phyloP scores from a whole-genome alignment of 2,113 vertebrate species.

The Prionailurus viverrinus region DNA sequence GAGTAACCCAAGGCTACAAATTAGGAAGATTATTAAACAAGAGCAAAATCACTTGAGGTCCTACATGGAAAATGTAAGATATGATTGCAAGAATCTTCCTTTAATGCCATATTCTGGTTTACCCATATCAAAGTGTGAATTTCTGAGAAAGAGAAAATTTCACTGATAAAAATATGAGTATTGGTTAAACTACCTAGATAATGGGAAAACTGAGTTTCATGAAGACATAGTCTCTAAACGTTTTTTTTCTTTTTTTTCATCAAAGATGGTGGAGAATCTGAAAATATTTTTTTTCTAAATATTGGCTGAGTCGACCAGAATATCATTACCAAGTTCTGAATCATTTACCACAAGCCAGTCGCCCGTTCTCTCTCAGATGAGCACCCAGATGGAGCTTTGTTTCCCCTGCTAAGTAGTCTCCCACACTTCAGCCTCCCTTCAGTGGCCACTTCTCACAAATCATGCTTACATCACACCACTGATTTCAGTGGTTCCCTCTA shows the following conservation, averaged over 20 bases:
- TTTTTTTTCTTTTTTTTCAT: neutral
- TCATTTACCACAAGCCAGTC: neutral
- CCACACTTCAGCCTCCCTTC: neutral
- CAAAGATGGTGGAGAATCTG: neutral
- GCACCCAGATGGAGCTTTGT: too few relatives aligned
- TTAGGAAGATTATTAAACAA: neutral
- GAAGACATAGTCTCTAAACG: neutral
- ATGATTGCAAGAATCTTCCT: neutral
- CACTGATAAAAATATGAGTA: neutral
- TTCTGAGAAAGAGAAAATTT: neutral
- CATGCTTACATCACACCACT: neutral
- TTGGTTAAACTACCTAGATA: neutral
- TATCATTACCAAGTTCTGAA: neutral
- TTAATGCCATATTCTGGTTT: neutral
- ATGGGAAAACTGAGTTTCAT: neutral
- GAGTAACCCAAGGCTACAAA: neutral
- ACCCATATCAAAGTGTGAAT: neutral
- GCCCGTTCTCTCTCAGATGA: neutral
- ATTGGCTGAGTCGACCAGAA: neutral
- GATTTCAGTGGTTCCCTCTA: neutral
- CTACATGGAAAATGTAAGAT: neutral
- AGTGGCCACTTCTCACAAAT: neutral
- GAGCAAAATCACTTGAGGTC: neutral
- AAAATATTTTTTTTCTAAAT: neutral
- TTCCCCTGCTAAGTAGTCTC: neutral